phyloP scores from a whole-genome alignment of 2,113 vertebrate genomes.

The Rallus limicola region DNA sequence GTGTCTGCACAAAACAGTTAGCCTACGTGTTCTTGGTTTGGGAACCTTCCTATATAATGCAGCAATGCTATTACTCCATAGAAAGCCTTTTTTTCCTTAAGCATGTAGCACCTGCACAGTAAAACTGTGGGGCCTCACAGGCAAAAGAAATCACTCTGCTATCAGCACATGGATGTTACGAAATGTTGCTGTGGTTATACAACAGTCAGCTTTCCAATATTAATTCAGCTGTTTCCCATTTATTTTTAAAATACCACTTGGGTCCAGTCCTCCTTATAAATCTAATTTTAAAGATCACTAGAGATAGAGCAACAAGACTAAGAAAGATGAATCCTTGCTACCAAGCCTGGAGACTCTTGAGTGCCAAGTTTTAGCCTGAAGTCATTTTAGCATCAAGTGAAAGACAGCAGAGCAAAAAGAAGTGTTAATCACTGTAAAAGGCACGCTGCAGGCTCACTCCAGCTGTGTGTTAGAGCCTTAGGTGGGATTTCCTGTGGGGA shows the following conservation, averaged over 20 bases:
- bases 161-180: background rate
- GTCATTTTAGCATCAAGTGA: background rate
- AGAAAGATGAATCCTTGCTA: background rate
- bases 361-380: background rate
- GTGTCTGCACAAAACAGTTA: background rate
- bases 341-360: background rate
- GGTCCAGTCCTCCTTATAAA: constrained; percentile 26
- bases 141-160: background rate
- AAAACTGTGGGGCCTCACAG: background rate
- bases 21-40: background rate
- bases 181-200: background rate
- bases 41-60: background rate
- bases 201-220: constrained; percentile 12
- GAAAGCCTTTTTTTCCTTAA: background rate
- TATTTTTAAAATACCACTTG: constrained; percentile 41
- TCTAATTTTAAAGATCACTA: constrained; percentile 42
- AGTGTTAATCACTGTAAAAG: background rate
- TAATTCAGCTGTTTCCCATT: constrained; percentile 49
- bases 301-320: background rate
- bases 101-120: background rate
- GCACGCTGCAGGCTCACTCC: background rate
- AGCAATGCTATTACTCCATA: background rate
- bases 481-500: background rate
- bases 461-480: background rate
- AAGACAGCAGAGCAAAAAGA: background rate